A percentile compares a stretch with the other conserved stretches of the same genome.
phyloP scores from a whole-genome alignment of 35 echinoderm and acorn worm species.

The Chiridota heheva region DNA sequence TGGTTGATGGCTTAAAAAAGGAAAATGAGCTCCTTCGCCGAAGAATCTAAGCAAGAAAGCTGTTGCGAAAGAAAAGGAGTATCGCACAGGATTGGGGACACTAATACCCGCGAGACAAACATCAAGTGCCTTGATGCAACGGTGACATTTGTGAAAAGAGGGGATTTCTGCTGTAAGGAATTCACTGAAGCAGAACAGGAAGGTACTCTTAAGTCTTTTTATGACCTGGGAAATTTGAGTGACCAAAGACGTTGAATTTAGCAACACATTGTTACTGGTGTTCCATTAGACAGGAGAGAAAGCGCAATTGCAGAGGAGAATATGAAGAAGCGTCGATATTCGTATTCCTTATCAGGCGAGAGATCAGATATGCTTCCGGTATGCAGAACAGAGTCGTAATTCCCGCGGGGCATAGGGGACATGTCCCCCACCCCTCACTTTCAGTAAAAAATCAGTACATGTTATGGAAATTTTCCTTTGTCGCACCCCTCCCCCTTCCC shows the following conservation, averaged over 20 bases:
- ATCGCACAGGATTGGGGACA: conserved; percentile 21
- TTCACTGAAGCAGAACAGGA: neutral
- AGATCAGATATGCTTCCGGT: neutral
- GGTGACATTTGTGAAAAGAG: neutral
- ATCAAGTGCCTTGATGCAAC: neutral
- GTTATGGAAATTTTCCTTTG: no score
- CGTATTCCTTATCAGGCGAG: conserved; percentile 26
- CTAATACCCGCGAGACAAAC: neutral
- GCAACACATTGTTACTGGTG: neutral
- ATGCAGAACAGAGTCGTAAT: no score
- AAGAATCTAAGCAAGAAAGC: conserved; percentile 18
- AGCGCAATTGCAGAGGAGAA: neutral
- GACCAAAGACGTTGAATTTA: conserved; percentile 46
- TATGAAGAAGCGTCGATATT: conserved; percentile 25
- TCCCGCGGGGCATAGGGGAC: no score
- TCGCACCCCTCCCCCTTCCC: no score
- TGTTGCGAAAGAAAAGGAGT: conserved; percentile 7
- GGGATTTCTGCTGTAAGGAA: neutral
- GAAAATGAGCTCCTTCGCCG: no score
- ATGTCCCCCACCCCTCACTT: no score
- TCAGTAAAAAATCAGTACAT: no score
- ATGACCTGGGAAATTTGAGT: conserved; percentile 15
- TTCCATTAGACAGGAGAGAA: neutral
- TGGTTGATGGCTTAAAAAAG: no score
- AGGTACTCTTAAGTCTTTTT: neutral